A percentile compares a stretch with the other conserved stretches of the same genome.
Evolutionary conservation across 1,140 invertebrate genomes (phyloP).

Genomic region (Papilio aristodemus): DNA sequence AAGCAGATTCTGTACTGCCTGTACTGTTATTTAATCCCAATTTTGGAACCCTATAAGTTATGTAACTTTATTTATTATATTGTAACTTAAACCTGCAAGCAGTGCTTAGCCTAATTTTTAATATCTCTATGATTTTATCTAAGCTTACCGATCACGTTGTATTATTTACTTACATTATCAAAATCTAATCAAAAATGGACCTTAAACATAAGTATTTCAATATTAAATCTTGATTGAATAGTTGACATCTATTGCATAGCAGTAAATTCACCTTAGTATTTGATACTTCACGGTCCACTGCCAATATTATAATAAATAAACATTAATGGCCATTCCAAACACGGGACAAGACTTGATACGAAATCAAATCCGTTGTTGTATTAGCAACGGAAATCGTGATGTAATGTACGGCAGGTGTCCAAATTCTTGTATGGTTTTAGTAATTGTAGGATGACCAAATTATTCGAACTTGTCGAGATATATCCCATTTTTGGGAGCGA

Average conservation of each 20-base stretch:
- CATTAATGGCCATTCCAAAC: neutral
- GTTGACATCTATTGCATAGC: neutral
- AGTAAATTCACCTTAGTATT: constrained; percentile 24
- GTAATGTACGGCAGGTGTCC: constrained; percentile 25
- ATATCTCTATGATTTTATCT: constrained; percentile 1
- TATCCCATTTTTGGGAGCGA: neutral
- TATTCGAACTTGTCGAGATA: neutral
- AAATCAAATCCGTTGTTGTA: constrained; percentile 23
- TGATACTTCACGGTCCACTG: constrained; percentile 29
- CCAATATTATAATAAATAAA: constrained; percentile 31
- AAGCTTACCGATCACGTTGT: neutral
- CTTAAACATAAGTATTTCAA: neutral
- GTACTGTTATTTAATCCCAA: neutral
- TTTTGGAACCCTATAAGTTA: neutral
- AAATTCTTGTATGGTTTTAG: constrained; percentile 5
- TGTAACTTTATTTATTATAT: neutral
- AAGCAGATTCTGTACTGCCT: neutral
- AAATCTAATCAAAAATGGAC: neutral
- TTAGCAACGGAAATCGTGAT: constrained; percentile 19
- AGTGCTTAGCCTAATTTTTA: constrained; percentile 17
- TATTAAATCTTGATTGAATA: neutral
- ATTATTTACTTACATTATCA: neutral
- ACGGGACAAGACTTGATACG: constrained; percentile 4
- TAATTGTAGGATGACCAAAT: neutral
- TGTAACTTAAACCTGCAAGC: neutral